Evolutionary conservation across 2,888 invertebrate species (phyloP).

Genomic region (Sinodicranocentrus sp.): DNA sequence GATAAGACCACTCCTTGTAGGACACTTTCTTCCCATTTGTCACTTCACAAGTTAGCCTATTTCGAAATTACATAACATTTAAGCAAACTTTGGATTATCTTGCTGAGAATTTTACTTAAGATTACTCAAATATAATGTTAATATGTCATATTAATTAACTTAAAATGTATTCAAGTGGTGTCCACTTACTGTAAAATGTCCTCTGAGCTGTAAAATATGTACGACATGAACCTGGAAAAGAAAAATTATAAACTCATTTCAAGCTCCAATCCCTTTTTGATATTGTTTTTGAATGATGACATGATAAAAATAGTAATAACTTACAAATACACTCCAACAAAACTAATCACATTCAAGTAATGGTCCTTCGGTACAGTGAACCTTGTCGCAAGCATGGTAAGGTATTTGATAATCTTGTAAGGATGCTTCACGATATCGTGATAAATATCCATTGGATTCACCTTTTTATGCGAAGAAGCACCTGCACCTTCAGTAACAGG

Average conservation of each 20-base stretch:
- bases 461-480: not conserved
- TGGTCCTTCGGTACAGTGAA: slow-evolving; percentile 51
- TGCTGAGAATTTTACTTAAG: no score
- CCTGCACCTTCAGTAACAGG: no score
- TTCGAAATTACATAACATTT: no score
- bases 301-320: slow-evolving; percentile 1
- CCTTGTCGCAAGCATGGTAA: not conserved
- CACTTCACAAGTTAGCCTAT: slow-evolving; percentile 50
- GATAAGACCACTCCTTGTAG: slow-evolving; percentile 45
- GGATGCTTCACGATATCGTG: slow-evolving; percentile 41
- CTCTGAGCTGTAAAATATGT: slow-evolving; percentile 44
- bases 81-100: no score
- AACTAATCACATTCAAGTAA: slow-evolving; percentile 53
- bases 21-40: slow-evolving; percentile 39
- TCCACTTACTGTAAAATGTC: slow-evolving; percentile 51
- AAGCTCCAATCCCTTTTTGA: no score
- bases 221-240: slow-evolving; percentile 47
- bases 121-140: no score
- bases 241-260: no score
- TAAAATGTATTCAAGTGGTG: no score
- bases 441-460: slow-evolving; percentile 26
- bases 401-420: slow-evolving; percentile 21
- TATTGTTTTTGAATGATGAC: no score
- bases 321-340: slow-evolving; percentile 54
- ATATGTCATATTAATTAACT: no score